Conservation (phyloP, 2,797 vertebrate species). For the Oreochromis mossambicus region DNA sequence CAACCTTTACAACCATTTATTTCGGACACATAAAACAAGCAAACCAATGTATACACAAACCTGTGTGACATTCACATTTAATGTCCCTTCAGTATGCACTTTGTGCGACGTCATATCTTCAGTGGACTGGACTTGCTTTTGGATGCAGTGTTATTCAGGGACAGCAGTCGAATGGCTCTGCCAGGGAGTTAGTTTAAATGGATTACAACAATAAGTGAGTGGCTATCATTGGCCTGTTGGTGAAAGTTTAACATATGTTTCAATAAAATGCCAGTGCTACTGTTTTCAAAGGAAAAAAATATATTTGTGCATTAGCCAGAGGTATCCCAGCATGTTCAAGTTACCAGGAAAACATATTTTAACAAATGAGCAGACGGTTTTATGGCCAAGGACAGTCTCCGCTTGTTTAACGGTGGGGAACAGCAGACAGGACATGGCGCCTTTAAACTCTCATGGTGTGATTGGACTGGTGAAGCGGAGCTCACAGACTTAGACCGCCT, state of each 20-base stretch:
- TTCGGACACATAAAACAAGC: not conserved
- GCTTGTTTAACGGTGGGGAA: not conserved
- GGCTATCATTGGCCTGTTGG: not conserved
- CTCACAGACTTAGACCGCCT: slow-evolving; percentile 15
- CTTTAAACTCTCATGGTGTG: slow-evolving; percentile 9
- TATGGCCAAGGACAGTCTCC: not conserved
- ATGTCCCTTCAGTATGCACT: not conserved
- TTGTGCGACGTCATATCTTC: not conserved
- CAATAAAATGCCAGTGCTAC: not conserved
- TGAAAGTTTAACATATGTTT: not conserved
- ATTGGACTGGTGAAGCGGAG: slow-evolving; percentile 26
- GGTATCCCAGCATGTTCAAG: not conserved
- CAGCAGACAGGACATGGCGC: not conserved
- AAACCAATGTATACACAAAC: not conserved
- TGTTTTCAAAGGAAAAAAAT: not conserved
- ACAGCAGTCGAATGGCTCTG: not conserved
- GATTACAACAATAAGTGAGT: not conserved
- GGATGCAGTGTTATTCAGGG: not conserved
- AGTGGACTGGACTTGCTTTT: not conserved
- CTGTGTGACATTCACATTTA: not conserved
- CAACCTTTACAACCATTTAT: not conserved
- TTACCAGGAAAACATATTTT: not conserved
- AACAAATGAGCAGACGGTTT: not conserved
- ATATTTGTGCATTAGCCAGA: not conserved
- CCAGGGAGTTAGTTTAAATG: not conserved